phyloP scores from a whole-genome alignment of 2,797 vertebrate species.

The Ctenopoma multispine region DNA sequence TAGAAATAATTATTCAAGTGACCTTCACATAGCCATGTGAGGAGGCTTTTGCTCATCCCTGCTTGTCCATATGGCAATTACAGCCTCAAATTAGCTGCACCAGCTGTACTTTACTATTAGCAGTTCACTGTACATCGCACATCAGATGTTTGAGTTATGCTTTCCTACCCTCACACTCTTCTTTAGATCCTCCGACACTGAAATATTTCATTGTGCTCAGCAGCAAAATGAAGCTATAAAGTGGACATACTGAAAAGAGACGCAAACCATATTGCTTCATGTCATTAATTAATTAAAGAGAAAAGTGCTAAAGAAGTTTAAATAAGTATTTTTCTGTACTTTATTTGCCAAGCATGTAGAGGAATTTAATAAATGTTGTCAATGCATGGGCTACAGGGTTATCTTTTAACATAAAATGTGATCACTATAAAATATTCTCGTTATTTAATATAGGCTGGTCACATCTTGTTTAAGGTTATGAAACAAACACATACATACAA shows the following conservation, averaged over 20 bases:
- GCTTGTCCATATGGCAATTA: slow-evolving; percentile 2
- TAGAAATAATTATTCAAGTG: neutral
- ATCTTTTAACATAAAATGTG: too few relatives aligned
- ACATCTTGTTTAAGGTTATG: too few relatives aligned
- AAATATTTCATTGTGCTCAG: neutral
- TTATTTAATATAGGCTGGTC: too few relatives aligned
- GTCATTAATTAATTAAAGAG: too few relatives aligned
- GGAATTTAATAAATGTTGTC: too few relatives aligned
- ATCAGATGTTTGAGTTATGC: neutral
- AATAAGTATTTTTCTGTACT: too few relatives aligned
- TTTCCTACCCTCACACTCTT: neutral
- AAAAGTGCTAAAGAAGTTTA: too few relatives aligned
- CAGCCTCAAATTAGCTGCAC: slow-evolving; percentile 1
- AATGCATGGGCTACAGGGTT: too few relatives aligned
- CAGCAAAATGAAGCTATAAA: neutral
- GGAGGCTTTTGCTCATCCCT: neutral
- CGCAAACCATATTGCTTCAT: too few relatives aligned
- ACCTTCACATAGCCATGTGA: neutral
- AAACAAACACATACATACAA: slow-evolving; percentile 11
- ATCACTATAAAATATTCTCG: too few relatives aligned
- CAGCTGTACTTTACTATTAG: neutral
- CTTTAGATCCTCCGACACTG: too few relatives aligned
- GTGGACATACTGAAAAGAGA: neutral
- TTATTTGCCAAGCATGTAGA: too few relatives aligned
- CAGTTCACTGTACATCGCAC: neutral